Conservation (phyloP, 2,888 invertebrate genomes). For the Arctia plantaginis region DNA sequence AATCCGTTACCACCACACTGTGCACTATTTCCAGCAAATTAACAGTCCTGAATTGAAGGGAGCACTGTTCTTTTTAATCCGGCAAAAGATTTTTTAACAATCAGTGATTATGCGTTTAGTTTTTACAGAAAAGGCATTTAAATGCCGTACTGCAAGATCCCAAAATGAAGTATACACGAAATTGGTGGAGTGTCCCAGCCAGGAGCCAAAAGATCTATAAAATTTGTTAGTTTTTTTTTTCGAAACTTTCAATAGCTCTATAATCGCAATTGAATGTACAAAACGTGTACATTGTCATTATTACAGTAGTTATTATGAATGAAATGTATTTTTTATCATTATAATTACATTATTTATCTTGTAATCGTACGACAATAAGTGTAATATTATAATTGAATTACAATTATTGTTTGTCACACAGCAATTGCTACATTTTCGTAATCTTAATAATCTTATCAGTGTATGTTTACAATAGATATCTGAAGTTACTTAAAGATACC, state of each 20-base stretch:
- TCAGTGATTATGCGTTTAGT: too few species aligned
- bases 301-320: neutral
- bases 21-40: too few species aligned
- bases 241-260: neutral
- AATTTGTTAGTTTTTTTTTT: neutral
- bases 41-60: too few species aligned
- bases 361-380: constrained; percentile 58
- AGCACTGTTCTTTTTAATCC: too few species aligned
- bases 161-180: too few species aligned
- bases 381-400: constrained; percentile 41
- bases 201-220: neutral
- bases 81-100: too few species aligned
- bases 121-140: too few species aligned
- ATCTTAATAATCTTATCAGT: constrained; percentile 37
- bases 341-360: constrained; percentile 64
- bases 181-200: neutral
- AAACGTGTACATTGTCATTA: neutral
- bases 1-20: too few species aligned
- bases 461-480: neutral
- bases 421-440: constrained; percentile 19
- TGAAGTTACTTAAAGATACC: neutral
- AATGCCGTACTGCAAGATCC: too few species aligned
- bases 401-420: constrained; percentile 33
- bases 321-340: constrained; percentile 41
- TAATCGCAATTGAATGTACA: neutral